These are phyloP conservation scores for Sinella curviseta DNA, from an alignment of 1,140 invertebrate genomes.

Conservation along the genomic window DNA sequence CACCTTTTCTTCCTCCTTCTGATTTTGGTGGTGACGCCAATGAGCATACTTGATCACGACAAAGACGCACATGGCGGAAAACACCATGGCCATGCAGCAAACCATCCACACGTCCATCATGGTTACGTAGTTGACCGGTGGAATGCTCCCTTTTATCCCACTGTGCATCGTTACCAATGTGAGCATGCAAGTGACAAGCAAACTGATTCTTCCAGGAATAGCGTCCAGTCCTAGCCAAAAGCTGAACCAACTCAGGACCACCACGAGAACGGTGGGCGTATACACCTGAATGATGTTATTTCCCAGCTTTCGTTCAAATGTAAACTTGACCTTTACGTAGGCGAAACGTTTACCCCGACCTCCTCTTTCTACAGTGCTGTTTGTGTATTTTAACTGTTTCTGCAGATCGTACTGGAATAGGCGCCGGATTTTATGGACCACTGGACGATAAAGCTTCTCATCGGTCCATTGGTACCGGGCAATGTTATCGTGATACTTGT, in stretches of 20 bases:
- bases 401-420: not conserved
- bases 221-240: slow-evolving; percentile 83
- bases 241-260: slow-evolving; percentile 84
- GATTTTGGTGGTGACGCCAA: too few relatives aligned
- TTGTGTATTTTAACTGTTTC: not conserved
- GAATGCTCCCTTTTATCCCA: slow-evolving; percentile 73
- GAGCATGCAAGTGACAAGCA: slow-evolving; percentile 79
- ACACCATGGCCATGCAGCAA: slow-evolving; percentile 83
- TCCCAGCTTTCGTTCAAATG: not conserved
- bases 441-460: not conserved
- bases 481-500: slow-evolving; percentile 61
- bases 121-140: slow-evolving; percentile 78
- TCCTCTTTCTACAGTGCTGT: not conserved
- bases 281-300: slow-evolving; percentile 71
- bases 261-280: slow-evolving; percentile 79
- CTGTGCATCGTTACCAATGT: slow-evolving; percentile 84
- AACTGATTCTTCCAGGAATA: slow-evolving; percentile 76
- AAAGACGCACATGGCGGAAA: slow-evolving; percentile 78
- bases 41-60: slow-evolving; percentile 75
- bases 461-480: not conserved
- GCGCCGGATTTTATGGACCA: not conserved
- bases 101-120: slow-evolving; percentile 83
- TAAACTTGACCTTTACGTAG: not conserved
- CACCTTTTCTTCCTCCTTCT: not conserved
- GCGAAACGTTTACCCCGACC: not conserved